Evolutionary conservation across 2,888 invertebrate genomes (phyloP), one percentile per base, ranked within the genome.

Genomic region (Rhagophthalmus giganteus): DNA sequence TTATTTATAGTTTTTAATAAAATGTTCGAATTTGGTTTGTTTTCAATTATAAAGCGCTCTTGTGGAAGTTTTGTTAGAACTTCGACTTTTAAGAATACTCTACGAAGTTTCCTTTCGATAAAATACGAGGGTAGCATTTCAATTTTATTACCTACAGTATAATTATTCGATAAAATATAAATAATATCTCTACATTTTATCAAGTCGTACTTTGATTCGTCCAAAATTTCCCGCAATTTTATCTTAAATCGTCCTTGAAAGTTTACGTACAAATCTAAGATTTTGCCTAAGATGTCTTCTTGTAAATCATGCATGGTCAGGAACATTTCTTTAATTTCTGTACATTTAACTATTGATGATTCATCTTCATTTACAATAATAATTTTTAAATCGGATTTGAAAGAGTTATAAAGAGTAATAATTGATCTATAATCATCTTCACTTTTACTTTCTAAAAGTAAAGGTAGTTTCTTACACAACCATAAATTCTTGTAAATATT

Each of bases 101-200:
- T n/a, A n/a, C n/a, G n/a, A 5, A 9, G 3, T n/a, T 27, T 6
- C 9, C n/a, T 9, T 27, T 27, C n/a, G 9, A 49, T 37, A 24
- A 33, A 38, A 31, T 27, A 35, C 1, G 35, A 12, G 3, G 30
- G 13, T 2, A 25, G 32, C 0, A 1, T 6, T 5, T 30, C 14
- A 10, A 8, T 35, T 14, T n/a, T 35, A 11, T 11, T 30, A 2
- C 50, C 50, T 27, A 38, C 12, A 24, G 14, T 38, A 24, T 32
- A 51, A 3, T 13, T 5, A 4, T 26, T n/a, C 1, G 11, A 11
- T 8, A 48, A 24, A 14, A 41, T 30, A 1, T 47, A 7, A 12
- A 47, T 38, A 6, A 47, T 24, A 3, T 47, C 47, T 3, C 12
- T 16, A n/a, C 26, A 34, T 15, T 25, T 40, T 11, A 47, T 12